These are phyloP conservation scores for Metellina segmentata DNA, from an alignment of 2,888 invertebrate species.

Conservation along the genomic window DNA sequence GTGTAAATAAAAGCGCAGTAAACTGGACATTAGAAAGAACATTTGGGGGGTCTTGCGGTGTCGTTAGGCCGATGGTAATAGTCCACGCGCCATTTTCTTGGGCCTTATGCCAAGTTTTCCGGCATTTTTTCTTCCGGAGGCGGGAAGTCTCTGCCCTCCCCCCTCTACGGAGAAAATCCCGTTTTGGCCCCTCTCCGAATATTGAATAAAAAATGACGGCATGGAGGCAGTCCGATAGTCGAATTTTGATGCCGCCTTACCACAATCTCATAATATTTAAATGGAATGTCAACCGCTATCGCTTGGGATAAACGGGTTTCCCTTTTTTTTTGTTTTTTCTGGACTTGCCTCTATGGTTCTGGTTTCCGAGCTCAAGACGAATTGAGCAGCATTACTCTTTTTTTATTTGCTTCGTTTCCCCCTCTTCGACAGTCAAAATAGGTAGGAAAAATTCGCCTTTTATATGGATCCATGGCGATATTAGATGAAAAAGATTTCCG, in stretches of 20 bases:
- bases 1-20: slow-evolving; percentile 76
- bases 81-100: slow-evolving; percentile 69
- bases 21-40: slow-evolving; percentile 76
- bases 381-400: slow-evolving; percentile 60
- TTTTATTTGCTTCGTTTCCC: neutral
- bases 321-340: slow-evolving; percentile 4
- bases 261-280: slow-evolving; percentile 72
- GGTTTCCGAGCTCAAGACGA: slow-evolving; percentile 14
- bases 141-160: slow-evolving; percentile 12
- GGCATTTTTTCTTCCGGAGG: slow-evolving; percentile 46
- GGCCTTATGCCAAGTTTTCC: slow-evolving; percentile 67
- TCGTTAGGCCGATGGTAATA: slow-evolving; percentile 64
- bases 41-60: slow-evolving; percentile 62
- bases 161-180: slow-evolving; percentile 27
- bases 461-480: slow-evolving; percentile 1
- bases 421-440: slow-evolving; percentile 46
- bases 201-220: slow-evolving; percentile 74
- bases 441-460: slow-evolving; percentile 31
- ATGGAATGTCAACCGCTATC: slow-evolving; percentile 73
- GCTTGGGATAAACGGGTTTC: slow-evolving; percentile 65
- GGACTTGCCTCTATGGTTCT: neutral
- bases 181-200: slow-evolving; percentile 47
- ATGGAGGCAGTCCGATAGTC: slow-evolving; percentile 63
- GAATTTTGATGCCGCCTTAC: slow-evolving; percentile 70
- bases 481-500: slow-evolving; percentile 45